A percentile compares a stretch with the other conserved stretches of the same genome.
Conservation (phyloP, 2,113 vertebrate genomes). For the Tapirus terrestris region DNA sequence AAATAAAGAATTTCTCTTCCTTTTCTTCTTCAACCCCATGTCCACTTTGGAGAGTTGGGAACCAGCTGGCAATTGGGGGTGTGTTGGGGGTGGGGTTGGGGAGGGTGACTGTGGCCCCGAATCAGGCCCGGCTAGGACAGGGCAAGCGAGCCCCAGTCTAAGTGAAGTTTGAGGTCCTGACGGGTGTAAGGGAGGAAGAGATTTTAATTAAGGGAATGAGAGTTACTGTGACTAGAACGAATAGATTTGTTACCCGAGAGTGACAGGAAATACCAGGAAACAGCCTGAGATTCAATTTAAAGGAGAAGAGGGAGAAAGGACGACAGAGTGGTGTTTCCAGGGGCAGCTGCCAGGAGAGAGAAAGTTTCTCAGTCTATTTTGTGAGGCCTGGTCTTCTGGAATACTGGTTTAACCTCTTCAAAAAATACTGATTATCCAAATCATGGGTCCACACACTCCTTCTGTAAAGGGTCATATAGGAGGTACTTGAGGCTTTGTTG, state of each 20-base stretch:
- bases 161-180: neutral
- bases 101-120: neutral
- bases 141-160: neutral
- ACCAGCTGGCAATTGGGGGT: neutral
- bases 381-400: neutral
- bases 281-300: neutral
- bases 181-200: neutral
- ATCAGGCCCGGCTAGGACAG: neutral
- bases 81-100: rapidly evolving
- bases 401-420: neutral
- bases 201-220: neutral
- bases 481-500: neutral
- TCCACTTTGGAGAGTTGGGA: neutral
- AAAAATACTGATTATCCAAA: neutral
- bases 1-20: no score
- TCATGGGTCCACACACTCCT: neutral
- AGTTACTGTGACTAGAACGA: neutral
- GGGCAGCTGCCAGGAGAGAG: neutral
- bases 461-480: neutral
- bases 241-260: neutral
- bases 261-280: neutral
- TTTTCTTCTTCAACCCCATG: neutral
- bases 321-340: neutral
- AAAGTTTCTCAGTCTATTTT: neutral
- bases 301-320: neutral